phyloP scores from a whole-genome alignment of 2,888 invertebrate genomes.

The Syrphus vitripennis region DNA sequence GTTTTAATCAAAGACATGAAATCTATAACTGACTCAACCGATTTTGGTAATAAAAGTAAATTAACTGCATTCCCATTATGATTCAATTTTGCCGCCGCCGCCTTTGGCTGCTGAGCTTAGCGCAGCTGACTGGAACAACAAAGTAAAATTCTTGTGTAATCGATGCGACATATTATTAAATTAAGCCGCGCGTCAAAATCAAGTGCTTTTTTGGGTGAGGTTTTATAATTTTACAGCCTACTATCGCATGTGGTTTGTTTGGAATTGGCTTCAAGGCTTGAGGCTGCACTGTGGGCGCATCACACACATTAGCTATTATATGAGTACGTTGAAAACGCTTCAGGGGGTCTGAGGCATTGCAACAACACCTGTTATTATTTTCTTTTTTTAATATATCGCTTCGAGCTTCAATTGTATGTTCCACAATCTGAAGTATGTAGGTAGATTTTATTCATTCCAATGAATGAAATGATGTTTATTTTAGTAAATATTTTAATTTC shows the following conservation, averaged over 20 bases:
- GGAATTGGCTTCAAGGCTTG: conserved; percentile 36
- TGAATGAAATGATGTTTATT: conserved; percentile 40
- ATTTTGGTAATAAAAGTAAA: conserved; percentile 41
- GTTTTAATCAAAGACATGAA: neutral
- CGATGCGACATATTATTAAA: conserved; percentile 47
- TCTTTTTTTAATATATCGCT: neutral
- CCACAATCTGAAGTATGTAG: conserved; percentile 53
- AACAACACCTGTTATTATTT: conserved; percentile 44
- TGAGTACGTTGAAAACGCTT: conserved; percentile 2
- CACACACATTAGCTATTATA: neutral
- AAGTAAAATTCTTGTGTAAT: conserved; percentile 49
- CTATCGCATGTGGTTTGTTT: neutral
- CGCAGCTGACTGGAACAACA: neutral
- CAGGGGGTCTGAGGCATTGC: conserved; percentile 52
- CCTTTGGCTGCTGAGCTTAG: too few relatives aligned
- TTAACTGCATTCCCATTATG: conserved; percentile 54
- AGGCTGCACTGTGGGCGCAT: conserved; percentile 53
- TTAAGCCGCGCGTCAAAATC: conserved; percentile 25
- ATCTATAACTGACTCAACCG: neutral
- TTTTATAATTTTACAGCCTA: neutral
- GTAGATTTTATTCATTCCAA: conserved; percentile 11
- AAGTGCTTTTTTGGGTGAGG: conserved; percentile 21
- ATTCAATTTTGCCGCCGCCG: conserved; percentile 12
- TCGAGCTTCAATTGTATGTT: conserved; percentile 32
- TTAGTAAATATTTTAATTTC: conserved; percentile 33